Base-by-base conservation (phyloP, 2,888 invertebrate species). In the Perizoma affinitatum region DNA sequence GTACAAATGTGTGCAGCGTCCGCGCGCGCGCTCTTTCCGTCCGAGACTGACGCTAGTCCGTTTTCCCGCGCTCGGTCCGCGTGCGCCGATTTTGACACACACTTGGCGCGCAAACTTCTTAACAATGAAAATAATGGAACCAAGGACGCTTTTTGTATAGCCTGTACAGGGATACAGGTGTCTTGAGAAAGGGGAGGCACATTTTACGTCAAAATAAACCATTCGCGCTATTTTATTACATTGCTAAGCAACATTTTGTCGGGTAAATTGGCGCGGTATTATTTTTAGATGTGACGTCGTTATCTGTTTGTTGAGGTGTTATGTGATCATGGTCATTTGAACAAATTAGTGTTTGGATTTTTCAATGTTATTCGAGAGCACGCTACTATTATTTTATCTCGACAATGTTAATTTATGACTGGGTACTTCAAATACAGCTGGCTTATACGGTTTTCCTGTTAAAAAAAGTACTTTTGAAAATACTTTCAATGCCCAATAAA, bases 81-180 rank as follows among this genome's bases (percentile, higher is more conserved):
- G 79, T 86, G 82, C 81, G 86, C 84, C 82, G 84, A 88, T 88
- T 90, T 89, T 84, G 87, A 86, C 85, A 84, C 75, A 76, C 89
- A 88, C 90, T 91, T 90, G 89, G 91, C 91, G 91, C 90, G 90
- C 87, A 87, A 88, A 90, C 83, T 79, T 80, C 76, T 76, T 75
- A 82, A 86, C 85, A 87, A 86, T 86, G 80, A 78, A 22, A 76
- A 66, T 79, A 89, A 90, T 87, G 85, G 79, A 80, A 71, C 82
- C 91, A 91, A 91, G 91, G 91, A 87, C 91, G 86, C 84, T 85
- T 90, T 90, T 92, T 92, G 79, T 85, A 73, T 72, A 76, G 75
- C 90, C 91, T 92, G 79, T 85, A 73, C 72, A 76, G 75, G 81
- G 79, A 81, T 79, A 91, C 91, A 92, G 91, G 91, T 91, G 91